Base-by-base conservation (phyloP, 2,888 invertebrate species). In the Hyposoter dolosus region DNA sequence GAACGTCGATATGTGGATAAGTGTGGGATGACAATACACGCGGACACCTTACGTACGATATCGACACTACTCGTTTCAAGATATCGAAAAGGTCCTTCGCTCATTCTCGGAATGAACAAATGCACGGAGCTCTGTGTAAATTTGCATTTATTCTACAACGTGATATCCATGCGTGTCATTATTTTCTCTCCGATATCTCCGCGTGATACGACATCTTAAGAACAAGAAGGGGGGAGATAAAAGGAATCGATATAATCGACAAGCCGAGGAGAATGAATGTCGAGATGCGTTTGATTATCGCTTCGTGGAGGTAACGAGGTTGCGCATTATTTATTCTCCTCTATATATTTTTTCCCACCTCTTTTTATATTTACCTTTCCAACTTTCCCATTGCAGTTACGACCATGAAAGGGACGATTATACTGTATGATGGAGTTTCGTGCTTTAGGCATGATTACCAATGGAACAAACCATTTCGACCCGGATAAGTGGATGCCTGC, bases 71-170 rank as follows among this genome's bases (percentile, higher is more conserved):
- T 1, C 47, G 71, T 56, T 72, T 32, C 72, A 77, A 68, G 81
- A 81, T 74, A 86, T 47, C 74, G 76, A 74, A 69, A 75, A 32
- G 74, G 74, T 77, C 86, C 86, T 86, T 86, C 85, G 63, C 77
- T 78, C 63, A 50, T 86, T 86, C 86, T 86, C 56, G 83, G 83
- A 81, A 84, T 66, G 32, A 40, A 10, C 40, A 40, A 40, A 40
- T 40, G 40, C 10, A 40, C 43, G 56, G 23, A 23, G 60, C 82
- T 83, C 80, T 65, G 69, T 45, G 45, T 45, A 43, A 60, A 72
- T 72, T 86, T 72, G 77, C 81, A 82, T 86, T 69, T 65, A 78
- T 68, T 71, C 85, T 80, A 63, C 74, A 75, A 72, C 56, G 71
- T 69, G 65, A 72, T 80, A 65, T 60, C 56, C 65, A 74, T 50